Evolutionary conservation across 2,888 invertebrate genomes (phyloP), one percentile per base, ranked within the genome.

Genomic region (Mechanitis messenoides): DNA sequence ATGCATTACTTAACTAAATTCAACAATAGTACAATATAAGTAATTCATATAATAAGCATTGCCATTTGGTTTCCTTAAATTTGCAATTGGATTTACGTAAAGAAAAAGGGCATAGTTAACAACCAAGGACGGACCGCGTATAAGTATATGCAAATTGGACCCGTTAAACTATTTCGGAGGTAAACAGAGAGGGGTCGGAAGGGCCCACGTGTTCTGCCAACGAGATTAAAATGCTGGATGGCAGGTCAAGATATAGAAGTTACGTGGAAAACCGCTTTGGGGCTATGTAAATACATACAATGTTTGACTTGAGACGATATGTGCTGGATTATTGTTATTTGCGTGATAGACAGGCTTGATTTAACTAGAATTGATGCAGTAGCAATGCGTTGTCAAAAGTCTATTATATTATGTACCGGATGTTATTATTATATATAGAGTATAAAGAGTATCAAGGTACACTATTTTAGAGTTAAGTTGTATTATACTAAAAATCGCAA

Each of bases 81-180:
- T 73, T 68, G 68, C 65, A 69, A 72, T 70, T 70, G 70, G 68
- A 68, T 70, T 68, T 68, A 68, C 68, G 71, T 70, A 74, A 73
- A 68, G 70, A 70, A 73, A 74, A 74, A 71, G 81, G 83, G 82
- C 78, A 81, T 81, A 83, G 85, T 83, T 89, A 88, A 88, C 85
- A 85, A 87, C 81, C 75, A 76, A 86, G 87, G 89, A 84, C 81
- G 87, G 84, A 77, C 85, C 78, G 72, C 77, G 88, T 85, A 88
- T 89, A 90, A 89, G 81, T 79, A 88, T 83, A 90, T 90, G 90
- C 88, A 90, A 90, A 90, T 90, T 87, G 90, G 84, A 81, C 81
- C 85, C 85, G 90, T 89, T 88, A 88, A 90, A 90, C 90, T 90
- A 90, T 90, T 90, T 88, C 85, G 83, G 85, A 86, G 89, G 89